These are phyloP conservation scores for Gallinago solitaria DNA, from an alignment of 2,797 vertebrate species.

Conservation along the genomic window DNA sequence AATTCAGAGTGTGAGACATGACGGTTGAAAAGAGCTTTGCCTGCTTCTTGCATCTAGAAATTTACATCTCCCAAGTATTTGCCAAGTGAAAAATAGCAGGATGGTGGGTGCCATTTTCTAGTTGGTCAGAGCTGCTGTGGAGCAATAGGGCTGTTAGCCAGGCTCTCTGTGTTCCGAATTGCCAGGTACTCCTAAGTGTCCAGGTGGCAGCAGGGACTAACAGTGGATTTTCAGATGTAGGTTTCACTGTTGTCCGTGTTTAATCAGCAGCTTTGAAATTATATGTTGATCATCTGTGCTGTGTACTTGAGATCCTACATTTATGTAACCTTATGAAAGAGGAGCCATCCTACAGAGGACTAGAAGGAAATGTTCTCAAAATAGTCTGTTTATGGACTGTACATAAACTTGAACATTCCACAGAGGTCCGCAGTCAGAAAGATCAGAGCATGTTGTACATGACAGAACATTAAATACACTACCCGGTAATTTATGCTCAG, in stretches of 20 bases:
- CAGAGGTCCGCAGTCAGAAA: neutral
- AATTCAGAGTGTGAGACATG: neutral
- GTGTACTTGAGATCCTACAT: neutral
- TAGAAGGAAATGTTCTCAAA: neutral
- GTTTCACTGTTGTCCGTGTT: neutral
- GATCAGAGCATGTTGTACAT: neutral
- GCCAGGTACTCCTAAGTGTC: neutral
- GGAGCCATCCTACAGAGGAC: neutral
- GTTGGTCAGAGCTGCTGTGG: neutral
- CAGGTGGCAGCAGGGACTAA: neutral
- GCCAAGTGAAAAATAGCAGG: neutral
- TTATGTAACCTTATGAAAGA: neutral
- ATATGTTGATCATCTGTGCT: neutral
- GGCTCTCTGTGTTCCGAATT: neutral
- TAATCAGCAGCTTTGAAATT: neutral
- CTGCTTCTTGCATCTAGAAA: neutral
- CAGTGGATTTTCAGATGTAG: neutral
- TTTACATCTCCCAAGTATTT: neutral
- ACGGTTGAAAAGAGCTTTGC: neutral
- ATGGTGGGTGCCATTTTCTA: neutral
- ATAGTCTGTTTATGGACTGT: too few species aligned
- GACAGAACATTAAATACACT: neutral
- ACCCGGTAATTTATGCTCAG: neutral
- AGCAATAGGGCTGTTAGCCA: neutral
- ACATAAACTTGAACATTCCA: neutral